Evolutionary conservation across 2,888 invertebrate genomes (phyloP), one percentile per base, ranked within the genome.

Genomic region (Myopa tessellatipennis): DNA sequence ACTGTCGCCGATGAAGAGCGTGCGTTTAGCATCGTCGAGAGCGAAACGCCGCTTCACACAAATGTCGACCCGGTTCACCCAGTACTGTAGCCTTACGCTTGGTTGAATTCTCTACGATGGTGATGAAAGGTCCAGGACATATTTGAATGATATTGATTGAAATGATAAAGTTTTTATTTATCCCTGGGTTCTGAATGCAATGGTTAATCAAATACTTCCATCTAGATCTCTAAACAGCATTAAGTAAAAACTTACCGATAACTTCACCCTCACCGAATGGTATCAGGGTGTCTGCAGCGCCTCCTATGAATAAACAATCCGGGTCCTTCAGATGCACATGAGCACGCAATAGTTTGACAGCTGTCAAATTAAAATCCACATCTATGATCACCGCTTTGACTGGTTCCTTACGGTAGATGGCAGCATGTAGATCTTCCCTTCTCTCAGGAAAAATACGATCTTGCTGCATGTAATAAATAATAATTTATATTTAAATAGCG

Each of bases 1-100:
- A 92, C 94, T 93, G 87, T 97, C 97, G 60, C 97, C 97, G 84
- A 96, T 93, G 90, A 97, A 96, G 26, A 97, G 89, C 0, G 94
- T 93, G 78, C 93, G 90, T 40, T 90, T 89, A 0, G 95, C 92
- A 80, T 95, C 91, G 0, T 87, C 87, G 34, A 94, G 80, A 3
- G 82, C 72, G 71, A 84, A 90, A 1, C 80, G 82, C 4, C 86
- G 80, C 0, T 85, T 80, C 83, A 68, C 85, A 86, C 67, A 91
- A 79, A 18, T 84, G 84, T 58, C 83, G 79, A 3, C 90, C 90
- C 0, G 91, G 91, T 82, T 91, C 91, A 1, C 90, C 90, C 79
- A 91, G 87, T 14, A 85, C 77, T 4, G 84, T 84, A 0, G 91
- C 90, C 45, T 84, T 81, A 58, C 88, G 88, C 14, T 87, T 86